Evolutionary conservation across 2,888 invertebrate species (phyloP).

Genomic region (Ferdinandea cuprea): DNA sequence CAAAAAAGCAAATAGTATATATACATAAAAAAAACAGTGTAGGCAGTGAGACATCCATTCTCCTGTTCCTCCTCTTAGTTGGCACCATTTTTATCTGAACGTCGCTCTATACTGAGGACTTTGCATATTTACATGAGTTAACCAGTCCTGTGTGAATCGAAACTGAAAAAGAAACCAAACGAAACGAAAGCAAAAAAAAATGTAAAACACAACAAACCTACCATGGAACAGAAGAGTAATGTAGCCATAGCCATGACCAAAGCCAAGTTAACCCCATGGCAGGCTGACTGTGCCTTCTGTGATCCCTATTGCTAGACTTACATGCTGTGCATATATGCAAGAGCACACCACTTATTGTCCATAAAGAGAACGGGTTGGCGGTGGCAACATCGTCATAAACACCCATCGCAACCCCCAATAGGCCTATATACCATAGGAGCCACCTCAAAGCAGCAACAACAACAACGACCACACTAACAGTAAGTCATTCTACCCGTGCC

Average conservation of each 20-base stretch:
- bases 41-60: constrained; percentile 56
- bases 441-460: constrained; percentile 41
- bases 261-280: constrained; percentile 70
- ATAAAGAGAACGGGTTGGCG: background rate
- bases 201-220: background rate
- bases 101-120: background rate
- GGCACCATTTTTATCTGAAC: constrained; percentile 56
- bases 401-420: constrained; percentile 46
- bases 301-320: constrained; percentile 53
- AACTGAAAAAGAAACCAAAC: constrained; percentile 34
- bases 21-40: constrained; percentile 35
- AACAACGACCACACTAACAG: constrained; percentile 31
- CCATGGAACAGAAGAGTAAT: constrained; percentile 37
- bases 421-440: constrained; percentile 52
- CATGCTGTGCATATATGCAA: constrained; percentile 21
- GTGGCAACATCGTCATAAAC: constrained; percentile 46
- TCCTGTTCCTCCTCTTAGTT: constrained; percentile 25
- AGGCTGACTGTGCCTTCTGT: constrained; percentile 39
- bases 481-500: constrained; percentile 46
- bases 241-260: constrained; percentile 67
- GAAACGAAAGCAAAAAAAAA: no score
- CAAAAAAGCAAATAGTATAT: constrained; percentile 10
- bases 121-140: constrained; percentile 48
- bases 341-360: constrained; percentile 15
- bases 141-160: constrained; percentile 23